Conservation (phyloP, 1,140 invertebrate genomes). For the Ceratitis capitata region DNA sequence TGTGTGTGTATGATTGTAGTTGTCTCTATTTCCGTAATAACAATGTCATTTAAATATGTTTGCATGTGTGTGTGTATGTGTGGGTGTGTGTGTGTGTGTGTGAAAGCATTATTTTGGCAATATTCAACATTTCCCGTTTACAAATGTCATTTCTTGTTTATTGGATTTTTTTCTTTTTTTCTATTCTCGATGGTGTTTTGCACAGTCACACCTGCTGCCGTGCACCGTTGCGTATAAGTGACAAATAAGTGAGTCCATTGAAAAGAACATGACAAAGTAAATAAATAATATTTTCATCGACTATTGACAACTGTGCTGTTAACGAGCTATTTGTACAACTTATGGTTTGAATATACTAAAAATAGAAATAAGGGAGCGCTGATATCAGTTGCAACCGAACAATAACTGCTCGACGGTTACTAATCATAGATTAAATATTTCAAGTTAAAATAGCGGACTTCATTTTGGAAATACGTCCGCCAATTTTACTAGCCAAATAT, state of each 20-base stretch:
- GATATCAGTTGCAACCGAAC: no score
- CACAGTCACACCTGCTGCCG: no score
- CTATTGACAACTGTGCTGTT: background rate
- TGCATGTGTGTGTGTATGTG: background rate
- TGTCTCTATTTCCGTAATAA: background rate
- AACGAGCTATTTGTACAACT: background rate
- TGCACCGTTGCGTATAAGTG: slow-evolving; percentile 9
- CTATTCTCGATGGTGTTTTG: background rate
- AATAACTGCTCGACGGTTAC: no score
- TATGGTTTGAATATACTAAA: no score
- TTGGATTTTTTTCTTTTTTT: background rate
- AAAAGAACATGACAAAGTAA: no score
- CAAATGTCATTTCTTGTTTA: slow-evolving; percentile 16
- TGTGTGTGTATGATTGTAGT: background rate
- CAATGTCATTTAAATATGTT: background rate
- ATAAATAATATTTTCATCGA: no score
- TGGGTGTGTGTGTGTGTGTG: background rate
- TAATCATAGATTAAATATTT: no score
- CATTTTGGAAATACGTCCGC: no score
- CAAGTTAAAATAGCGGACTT: no score
- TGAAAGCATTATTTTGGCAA: background rate
- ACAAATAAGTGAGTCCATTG: background rate
- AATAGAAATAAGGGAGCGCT: no score
- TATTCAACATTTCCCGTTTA: background rate
- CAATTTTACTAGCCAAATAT: no score